Conservation (phyloP, 1,140 invertebrate genomes). For the Formica selysi region DNA sequence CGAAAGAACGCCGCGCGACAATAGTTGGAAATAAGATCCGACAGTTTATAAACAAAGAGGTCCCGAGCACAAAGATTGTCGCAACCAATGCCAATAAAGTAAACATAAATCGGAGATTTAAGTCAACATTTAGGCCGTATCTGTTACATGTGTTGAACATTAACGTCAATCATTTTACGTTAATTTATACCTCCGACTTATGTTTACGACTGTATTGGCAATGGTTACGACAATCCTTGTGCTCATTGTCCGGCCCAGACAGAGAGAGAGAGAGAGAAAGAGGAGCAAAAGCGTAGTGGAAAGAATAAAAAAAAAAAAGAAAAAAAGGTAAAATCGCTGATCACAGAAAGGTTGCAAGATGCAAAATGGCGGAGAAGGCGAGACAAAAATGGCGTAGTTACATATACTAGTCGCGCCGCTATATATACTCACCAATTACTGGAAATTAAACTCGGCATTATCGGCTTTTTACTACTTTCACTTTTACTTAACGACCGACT, state of each 20-base stretch:
- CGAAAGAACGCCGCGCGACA: background rate
- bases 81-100: too few species aligned
- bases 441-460: slow-evolving; percentile 86
- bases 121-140: too few species aligned
- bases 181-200: too few species aligned
- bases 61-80: too few species aligned
- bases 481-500: slow-evolving; percentile 85
- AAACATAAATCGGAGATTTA: too few species aligned
- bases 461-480: slow-evolving; percentile 85
- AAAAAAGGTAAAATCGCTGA: background rate
- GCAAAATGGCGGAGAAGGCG: slow-evolving; percentile 74
- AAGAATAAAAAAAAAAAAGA: background rate
- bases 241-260: too few species aligned
- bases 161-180: too few species aligned
- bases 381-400: slow-evolving; percentile 78
- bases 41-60: background rate
- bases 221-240: too few species aligned
- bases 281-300: background rate
- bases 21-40: background rate
- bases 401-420: slow-evolving; percentile 32
- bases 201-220: too few species aligned
- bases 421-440: slow-evolving; percentile 84
- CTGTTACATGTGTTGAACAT: too few species aligned
- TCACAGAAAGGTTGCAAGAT: slow-evolving; percentile 40
- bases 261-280: background rate